phyloP scores from a whole-genome alignment of 2,888 invertebrate genomes.

The Gortyna flavago region DNA sequence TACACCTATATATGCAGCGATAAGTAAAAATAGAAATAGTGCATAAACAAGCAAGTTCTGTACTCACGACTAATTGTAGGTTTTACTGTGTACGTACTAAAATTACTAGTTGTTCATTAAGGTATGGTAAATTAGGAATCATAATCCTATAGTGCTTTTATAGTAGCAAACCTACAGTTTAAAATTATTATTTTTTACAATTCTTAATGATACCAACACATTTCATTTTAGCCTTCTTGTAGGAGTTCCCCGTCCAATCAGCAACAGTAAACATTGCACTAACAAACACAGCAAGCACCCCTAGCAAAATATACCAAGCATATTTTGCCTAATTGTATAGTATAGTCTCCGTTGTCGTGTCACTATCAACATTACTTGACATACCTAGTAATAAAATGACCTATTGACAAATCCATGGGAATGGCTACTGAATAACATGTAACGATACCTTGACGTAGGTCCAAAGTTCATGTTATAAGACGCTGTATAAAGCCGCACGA shows the following conservation, averaged over 20 bases:
- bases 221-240: background rate
- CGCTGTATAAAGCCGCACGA: background rate
- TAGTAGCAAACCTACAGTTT: background rate
- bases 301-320: background rate
- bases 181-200: background rate
- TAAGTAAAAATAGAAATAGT: slow-evolving; percentile 40
- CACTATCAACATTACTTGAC: slow-evolving; percentile 16
- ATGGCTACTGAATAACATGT: slow-evolving; percentile 1
- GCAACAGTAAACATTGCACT: background rate
- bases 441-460: slow-evolving; percentile 3
- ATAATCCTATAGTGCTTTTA: background rate
- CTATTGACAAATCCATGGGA: slow-evolving; percentile 18
- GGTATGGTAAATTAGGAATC: background rate
- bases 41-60: slow-evolving; percentile 1
- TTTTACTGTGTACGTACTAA: background rate
- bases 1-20: slow-evolving; percentile 33
- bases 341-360: background rate
- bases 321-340: background rate
- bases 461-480: slow-evolving; percentile 11
- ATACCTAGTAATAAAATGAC: slow-evolving; percentile 14
- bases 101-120: background rate
- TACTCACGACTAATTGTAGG: background rate
- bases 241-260: background rate
- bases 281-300: background rate
- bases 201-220: background rate